Conservation (phyloP, 2,113 vertebrate genomes). For the Asarcornis scutulata region DNA sequence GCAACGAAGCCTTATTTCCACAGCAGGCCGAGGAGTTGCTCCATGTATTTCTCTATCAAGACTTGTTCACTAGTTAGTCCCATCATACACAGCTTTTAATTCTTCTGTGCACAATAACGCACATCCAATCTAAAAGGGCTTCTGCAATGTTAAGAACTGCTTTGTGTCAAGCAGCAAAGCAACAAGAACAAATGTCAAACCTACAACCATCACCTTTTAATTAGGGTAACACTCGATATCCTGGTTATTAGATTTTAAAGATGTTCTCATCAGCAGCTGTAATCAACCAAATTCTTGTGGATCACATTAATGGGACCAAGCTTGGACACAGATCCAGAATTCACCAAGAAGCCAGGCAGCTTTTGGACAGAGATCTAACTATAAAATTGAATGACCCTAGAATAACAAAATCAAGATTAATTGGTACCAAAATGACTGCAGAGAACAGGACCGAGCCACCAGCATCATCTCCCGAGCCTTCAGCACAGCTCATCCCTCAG, state of each 20-base stretch:
- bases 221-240: neutral
- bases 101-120: neutral
- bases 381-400: neutral
- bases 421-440: neutral
- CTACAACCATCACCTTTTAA: slow-evolving; percentile 55
- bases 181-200: slow-evolving; percentile 34
- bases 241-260: neutral
- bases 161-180: slow-evolving; percentile 63
- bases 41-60: neutral
- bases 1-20: slow-evolving; percentile 4
- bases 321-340: neutral
- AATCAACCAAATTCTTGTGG: neutral
- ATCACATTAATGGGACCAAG: neutral
- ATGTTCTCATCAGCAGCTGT: neutral
- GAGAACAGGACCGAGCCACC: neutral
- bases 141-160: slow-evolving; percentile 10
- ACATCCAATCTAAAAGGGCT: neutral
- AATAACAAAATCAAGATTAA: slow-evolving; percentile 1
- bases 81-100: neutral
- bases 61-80: neutral
- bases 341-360: neutral
- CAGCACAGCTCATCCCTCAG: neutral
- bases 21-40: neutral
- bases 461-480: neutral
- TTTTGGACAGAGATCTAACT: neutral